Conservation (phyloP, 2,113 vertebrate genomes). For the Ammodytes marinus region DNA sequence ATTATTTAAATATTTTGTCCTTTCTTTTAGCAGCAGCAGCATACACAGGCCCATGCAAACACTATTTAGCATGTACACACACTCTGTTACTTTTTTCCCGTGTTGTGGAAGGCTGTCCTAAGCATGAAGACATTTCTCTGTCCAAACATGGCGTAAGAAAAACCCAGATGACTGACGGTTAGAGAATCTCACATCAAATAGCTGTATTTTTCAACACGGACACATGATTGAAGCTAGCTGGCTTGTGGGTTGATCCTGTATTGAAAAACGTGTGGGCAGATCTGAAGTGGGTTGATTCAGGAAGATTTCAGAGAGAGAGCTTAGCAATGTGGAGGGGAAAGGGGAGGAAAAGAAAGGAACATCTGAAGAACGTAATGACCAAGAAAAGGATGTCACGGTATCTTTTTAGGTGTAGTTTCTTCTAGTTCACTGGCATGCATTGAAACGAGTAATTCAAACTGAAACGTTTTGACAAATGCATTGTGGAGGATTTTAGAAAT, state of each 20-base stretch:
- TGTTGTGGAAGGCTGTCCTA: neutral
- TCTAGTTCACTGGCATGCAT: neutral
- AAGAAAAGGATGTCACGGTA: slow-evolving; percentile 18
- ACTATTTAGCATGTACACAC: neutral
- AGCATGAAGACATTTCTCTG: neutral
- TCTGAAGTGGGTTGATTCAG: slow-evolving; percentile 62
- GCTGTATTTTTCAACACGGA: slow-evolving; percentile 46
- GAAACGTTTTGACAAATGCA: neutral
- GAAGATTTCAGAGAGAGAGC: slow-evolving; percentile 39
- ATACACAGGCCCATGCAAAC: no score
- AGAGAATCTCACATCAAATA: slow-evolving; percentile 36
- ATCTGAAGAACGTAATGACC: neutral
- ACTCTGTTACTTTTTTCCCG: neutral
- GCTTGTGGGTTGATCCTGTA: slow-evolving; percentile 53
- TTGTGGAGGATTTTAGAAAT: neutral
- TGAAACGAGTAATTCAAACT: neutral
- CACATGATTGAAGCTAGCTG: slow-evolving; percentile 41
- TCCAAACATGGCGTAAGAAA: no score
- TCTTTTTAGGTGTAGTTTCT: slow-evolving; percentile 1
- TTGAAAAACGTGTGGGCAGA: slow-evolving; percentile 66
- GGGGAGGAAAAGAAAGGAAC: no score
- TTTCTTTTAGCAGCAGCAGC: neutral
- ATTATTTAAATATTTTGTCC: neutral
- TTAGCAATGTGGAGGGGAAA: slow-evolving; percentile 4
- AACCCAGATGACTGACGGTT: no score